Base-by-base conservation (phyloP, 2,797 vertebrate species). In the Liasis olivaceus region DNA sequence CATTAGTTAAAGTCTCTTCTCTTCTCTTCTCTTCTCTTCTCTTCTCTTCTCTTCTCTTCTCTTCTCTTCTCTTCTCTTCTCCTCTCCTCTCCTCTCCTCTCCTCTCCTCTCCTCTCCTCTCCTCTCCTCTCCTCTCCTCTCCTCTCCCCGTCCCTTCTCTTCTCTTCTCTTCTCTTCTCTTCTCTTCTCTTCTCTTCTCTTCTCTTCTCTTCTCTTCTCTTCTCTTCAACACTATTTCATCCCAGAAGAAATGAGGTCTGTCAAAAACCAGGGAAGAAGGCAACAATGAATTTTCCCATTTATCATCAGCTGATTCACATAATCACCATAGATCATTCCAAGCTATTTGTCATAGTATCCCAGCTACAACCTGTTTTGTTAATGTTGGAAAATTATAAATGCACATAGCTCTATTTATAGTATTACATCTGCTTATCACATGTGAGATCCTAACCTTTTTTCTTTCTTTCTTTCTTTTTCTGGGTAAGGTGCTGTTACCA, bases 271-370 rank as follows among this genome's bases (percentile, higher is more conserved):
- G 36, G 12, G 13, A 85, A 87, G 15, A 54, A 31, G 62, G 3
- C 14, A 5, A 47, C 93, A 87, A 42, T 89, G 56, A 62, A 26
- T 89, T 85, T 36, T 91, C 26, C 26, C 4, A 3, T 47, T 89
- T 54, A 90, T 47, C 58, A 77, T 13, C 60, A 8, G 28, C 5
- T 90, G 87, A 62, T 58, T 64, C 59, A 54, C 58, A 1, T 22
- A 59, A 62, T 94, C 93, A 90, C 85, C 81, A 17, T 0, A 14
- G 59, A 95, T 66, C 36, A n/a, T 15, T 84, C 93, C 13, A 93
- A 88, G 17, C 36, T 90, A 93, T 93, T 93, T 90, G 47, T 89
- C 91, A 89, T 92, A 8, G 24, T 89, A 91, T 95, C 36, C 89
- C 91, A 90, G 93, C 1, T 54, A 89, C 63, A 89, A n/a, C 13